These are phyloP conservation scores for Lucilia sericata DNA, from an alignment of 1,140 invertebrate genomes.

Conservation along the genomic window DNA sequence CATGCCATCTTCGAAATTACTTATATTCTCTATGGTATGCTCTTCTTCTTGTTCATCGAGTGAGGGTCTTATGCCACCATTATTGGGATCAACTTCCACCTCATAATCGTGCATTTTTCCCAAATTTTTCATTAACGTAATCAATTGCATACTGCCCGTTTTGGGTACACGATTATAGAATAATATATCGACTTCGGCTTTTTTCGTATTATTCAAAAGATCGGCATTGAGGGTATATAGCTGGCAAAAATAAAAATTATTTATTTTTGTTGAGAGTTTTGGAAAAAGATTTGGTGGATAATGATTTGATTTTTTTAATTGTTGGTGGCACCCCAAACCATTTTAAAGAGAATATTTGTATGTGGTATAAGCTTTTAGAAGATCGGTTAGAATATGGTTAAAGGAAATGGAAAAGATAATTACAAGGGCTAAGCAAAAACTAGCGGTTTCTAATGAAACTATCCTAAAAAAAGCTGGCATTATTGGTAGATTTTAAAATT, in stretches of 20 bases:
- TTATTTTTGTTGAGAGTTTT: neutral
- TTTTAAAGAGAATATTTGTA: neutral
- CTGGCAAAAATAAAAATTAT: conserved; percentile 49
- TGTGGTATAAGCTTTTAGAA: neutral
- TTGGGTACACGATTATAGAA: conserved; percentile 94
- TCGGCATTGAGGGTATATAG: conserved; percentile 57
- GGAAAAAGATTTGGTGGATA: neutral
- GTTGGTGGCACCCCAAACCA: neutral
- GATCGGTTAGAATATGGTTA: neutral
- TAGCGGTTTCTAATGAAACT: too few species aligned
- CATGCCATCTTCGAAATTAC: conserved; percentile 56
- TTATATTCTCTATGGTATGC: conserved; percentile 60
- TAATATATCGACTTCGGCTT: conserved; percentile 78
- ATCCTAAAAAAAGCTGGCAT: too few species aligned
- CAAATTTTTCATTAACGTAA: conserved; percentile 82
- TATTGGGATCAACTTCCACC: conserved; percentile 61
- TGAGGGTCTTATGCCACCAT: conserved; percentile 54
- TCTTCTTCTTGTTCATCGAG: conserved; percentile 53
- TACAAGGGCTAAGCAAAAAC: too few species aligned
- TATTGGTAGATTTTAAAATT: too few species aligned
- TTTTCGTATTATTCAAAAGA: conserved; percentile 81
- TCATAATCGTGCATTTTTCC: conserved; percentile 78
- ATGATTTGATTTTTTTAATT: too few species aligned
- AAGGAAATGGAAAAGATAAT: neutral
- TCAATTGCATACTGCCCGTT: conserved; percentile 85